phyloP scores from a whole-genome alignment of 2,113 vertebrate species.

The Pampusana beccarii region DNA sequence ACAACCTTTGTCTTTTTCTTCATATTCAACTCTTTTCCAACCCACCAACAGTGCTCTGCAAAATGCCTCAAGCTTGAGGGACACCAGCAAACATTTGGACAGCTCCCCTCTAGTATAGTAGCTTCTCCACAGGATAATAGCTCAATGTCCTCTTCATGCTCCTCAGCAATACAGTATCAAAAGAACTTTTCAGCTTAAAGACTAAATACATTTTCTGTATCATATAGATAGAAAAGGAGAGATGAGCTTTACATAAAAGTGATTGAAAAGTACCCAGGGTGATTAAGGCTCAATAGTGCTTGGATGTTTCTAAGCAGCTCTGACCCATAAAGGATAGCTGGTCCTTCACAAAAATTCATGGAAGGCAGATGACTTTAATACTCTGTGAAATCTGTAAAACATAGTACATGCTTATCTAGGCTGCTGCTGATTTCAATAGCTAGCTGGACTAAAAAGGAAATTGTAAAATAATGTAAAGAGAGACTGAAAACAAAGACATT shows the following conservation, averaged over 20 bases:
- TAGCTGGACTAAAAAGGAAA: not conserved
- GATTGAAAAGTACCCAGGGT: conserved; percentile 28
- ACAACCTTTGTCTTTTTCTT: not conserved
- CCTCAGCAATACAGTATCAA: not conserved
- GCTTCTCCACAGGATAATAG: not conserved
- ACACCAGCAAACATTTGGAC: not conserved
- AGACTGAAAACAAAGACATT: not conserved
- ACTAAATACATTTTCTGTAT: conserved; percentile 11
- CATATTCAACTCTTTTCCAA: not conserved
- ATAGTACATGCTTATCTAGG: not conserved
- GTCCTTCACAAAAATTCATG: not conserved
- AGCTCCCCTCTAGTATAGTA: not conserved
- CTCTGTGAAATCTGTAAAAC: not conserved
- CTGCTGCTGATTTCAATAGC: not conserved
- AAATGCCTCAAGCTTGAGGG: not conserved
- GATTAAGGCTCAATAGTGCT: conserved; percentile 44
- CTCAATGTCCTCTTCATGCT: not conserved
- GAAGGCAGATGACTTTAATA: not conserved
- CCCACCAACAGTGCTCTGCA: not conserved
- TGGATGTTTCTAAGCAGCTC: conserved; percentile 27
- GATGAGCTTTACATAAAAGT: not conserved
- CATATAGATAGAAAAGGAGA: conserved; percentile 6
- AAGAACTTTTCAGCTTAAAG: not conserved
- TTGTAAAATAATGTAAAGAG: not conserved
- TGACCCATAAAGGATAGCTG: conserved; percentile 45